These are phyloP conservation scores for Sphaerophoria taeniata DNA, from an alignment of 2,888 invertebrate species.

Conservation along the genomic window DNA sequence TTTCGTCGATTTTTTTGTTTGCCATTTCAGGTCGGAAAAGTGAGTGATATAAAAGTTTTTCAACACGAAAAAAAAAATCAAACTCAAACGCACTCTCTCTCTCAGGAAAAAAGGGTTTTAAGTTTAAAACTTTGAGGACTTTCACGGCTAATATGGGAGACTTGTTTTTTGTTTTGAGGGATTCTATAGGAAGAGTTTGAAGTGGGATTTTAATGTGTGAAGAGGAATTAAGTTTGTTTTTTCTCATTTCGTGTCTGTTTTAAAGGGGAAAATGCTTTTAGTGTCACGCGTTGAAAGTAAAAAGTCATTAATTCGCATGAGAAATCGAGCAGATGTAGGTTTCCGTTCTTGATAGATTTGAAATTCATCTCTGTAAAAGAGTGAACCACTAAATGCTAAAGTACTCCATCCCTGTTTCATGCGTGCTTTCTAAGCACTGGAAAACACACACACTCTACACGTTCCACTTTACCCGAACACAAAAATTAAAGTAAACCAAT, in stretches of 20 bases:
- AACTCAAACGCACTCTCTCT: slow-evolving; percentile 11
- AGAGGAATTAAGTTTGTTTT: not conserved
- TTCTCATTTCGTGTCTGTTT: not conserved
- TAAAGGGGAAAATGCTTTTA: not conserved
- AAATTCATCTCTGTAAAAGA: no score
- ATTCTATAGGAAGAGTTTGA: not conserved
- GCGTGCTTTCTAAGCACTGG: no score
- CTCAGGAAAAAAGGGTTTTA: not conserved
- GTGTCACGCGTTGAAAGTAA: not conserved
- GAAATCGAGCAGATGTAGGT: not conserved
- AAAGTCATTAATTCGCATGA: not conserved
- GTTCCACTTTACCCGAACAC: no score
- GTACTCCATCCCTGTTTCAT: no score
- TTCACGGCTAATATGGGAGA: slow-evolving; percentile 12
- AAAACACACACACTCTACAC: no score
- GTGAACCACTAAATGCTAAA: no score
- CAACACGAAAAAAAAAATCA: slow-evolving; percentile 2
- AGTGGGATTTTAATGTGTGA: not conserved
- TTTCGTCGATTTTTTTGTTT: slow-evolving; percentile 24
- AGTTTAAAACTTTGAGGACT: not conserved
- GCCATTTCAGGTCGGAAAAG: not conserved
- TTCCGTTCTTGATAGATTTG: no score
- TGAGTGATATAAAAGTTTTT: slow-evolving; percentile 20
- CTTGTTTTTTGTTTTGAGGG: not conserved
- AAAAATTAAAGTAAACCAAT: no score